These are phyloP conservation scores for Valencia hispanica DNA, from an alignment of 2,797 vertebrate genomes.

Conservation along the genomic window DNA sequence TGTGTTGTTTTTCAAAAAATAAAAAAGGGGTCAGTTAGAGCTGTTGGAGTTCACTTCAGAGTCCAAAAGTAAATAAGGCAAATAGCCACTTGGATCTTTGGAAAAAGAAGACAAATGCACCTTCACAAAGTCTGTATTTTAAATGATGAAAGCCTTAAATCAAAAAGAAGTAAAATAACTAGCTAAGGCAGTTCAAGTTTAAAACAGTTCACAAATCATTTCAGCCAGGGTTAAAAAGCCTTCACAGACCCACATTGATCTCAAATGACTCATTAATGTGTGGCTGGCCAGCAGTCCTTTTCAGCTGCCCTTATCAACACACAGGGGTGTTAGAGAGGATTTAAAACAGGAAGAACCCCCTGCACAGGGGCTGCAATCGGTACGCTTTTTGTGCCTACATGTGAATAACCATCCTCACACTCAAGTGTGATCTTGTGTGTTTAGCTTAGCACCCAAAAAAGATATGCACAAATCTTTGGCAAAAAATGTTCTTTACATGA, in stretches of 20 bases:
- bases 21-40: background rate
- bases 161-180: no score
- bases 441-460: slow-evolving; percentile 17
- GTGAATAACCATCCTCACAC: slow-evolving; percentile 29
- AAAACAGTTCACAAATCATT: background rate
- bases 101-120: slow-evolving; percentile 2
- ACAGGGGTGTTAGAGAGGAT: slow-evolving; percentile 72
- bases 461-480: slow-evolving; percentile 7
- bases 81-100: slow-evolving; percentile 15
- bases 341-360: slow-evolving; percentile 73
- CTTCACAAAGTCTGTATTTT: background rate
- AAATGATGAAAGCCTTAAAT: background rate
- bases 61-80: slow-evolving; percentile 12
- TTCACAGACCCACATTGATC: slow-evolving; percentile 40
- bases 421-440: slow-evolving; percentile 24
- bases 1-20: slow-evolving; percentile 33
- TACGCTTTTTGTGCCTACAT: slow-evolving; percentile 38
- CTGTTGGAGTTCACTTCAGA: slow-evolving; percentile 1
- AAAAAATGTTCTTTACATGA: background rate
- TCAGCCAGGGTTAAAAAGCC: slow-evolving; percentile 20
- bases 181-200: background rate
- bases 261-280: slow-evolving; percentile 55
- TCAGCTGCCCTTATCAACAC: slow-evolving; percentile 70
- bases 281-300: slow-evolving; percentile 49
- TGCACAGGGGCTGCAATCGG: slow-evolving; percentile 35